Percentiles rank a stretch among this genome's conserved stretches.
Evolutionary conservation across 2,888 invertebrate genomes (phyloP).

Genomic region (Lithophane socia): DNA sequence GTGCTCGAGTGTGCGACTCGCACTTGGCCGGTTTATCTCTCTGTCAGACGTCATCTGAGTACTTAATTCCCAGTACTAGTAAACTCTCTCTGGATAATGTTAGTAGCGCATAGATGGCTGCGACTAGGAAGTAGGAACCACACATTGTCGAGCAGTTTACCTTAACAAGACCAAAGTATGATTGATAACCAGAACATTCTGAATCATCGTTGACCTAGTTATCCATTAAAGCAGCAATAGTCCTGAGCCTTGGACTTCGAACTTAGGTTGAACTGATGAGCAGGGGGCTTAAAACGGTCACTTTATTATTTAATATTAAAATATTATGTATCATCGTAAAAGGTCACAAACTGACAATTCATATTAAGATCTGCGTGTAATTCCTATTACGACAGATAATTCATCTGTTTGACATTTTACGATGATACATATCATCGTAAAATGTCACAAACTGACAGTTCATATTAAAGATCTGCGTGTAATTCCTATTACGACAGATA

Average conservation of each 20-base stretch:
- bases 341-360: too few relatives aligned
- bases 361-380: too few relatives aligned
- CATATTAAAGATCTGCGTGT: too few relatives aligned
- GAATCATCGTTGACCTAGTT: constrained; percentile 26
- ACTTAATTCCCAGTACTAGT: constrained; percentile 7
- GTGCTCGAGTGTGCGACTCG: too few relatives aligned
- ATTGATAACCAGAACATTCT: constrained; percentile 47
- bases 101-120: background rate
- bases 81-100: constrained; percentile 27
- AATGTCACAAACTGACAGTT: too few relatives aligned
- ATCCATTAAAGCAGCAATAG: constrained; percentile 2
- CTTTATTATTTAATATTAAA: too few relatives aligned
- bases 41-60: background rate
- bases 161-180: constrained; percentile 50
- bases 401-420: too few relatives aligned
- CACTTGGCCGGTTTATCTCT: background rate
- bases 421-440: too few relatives aligned
- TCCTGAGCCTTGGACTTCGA: constrained; percentile 33
- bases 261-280: background rate
- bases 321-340: too few relatives aligned
- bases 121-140: constrained; percentile 38
- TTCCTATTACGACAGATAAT: too few relatives aligned
- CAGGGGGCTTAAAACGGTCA: background rate
- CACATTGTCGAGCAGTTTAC: constrained; percentile 29
- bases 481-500: too few relatives aligned